Base-by-base conservation (phyloP, 2,888 invertebrate genomes). In the Nemoura dubitans region DNA sequence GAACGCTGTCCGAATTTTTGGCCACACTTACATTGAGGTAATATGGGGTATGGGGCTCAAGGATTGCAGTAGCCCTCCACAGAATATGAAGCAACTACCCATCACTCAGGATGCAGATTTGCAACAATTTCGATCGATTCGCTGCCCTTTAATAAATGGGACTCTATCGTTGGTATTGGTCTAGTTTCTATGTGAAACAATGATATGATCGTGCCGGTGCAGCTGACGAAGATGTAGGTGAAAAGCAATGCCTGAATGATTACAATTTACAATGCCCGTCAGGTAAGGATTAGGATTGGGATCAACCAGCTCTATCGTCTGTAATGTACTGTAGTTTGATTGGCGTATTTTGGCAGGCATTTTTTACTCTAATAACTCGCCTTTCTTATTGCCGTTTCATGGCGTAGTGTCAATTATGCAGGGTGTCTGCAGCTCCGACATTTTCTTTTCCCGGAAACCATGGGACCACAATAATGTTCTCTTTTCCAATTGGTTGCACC, bases 311-410 rank as follows among this genome's bases (percentile, higher is more conserved):
- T n/a, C n/a, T 21, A 59, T 59, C 59, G 59, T 7, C 59, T 10
- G 14, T 59, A 2, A 59, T 59, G 2, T 59, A 21, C 59, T 14
- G 59, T 59, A 59, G 14, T 2, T 59, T 59, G 14, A 59, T 59
- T 59, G 59, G 21, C 14, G 59, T 7, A 59, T 59, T 59, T 59
- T 59, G 59, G 59, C 59, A 59, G 59, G 2, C 6, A 59, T 59
- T 59, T 59, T 59, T 59, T 59, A 59, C 59, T 59, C 59, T 59
- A 59, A 59, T 59, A 59, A 59, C 21, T 59, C 59, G 59, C 59
- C 59, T 59, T 36, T 59, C 59, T 21, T 59, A 14, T 21, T 14
- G 21, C 59, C 14, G 14, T 21, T 59, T 21, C 59, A 2, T 59
- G 59, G 21, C 14, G 59, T 21, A 59, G 59, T 59, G 59, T 14